Conservation (phyloP, 2,888 invertebrate species). For the Clanis bilineata region DNA sequence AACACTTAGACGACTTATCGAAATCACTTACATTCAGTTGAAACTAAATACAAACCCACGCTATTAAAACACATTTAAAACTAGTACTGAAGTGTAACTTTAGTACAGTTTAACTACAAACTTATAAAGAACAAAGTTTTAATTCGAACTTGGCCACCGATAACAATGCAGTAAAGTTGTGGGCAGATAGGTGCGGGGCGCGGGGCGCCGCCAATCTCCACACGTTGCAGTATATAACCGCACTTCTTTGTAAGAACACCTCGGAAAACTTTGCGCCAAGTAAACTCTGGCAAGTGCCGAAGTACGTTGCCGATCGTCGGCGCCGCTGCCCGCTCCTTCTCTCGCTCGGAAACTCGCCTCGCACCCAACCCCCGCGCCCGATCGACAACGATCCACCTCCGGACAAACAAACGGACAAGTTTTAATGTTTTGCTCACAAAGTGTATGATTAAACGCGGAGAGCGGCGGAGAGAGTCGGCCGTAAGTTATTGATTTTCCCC, state of each 20-base stretch:
- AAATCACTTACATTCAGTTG: neutral
- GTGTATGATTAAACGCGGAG: constrained; percentile 83
- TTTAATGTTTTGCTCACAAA: constrained; percentile 83
- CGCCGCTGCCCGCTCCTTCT: constrained; percentile 50
- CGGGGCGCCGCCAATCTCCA: constrained; percentile 67
- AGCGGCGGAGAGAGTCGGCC: constrained; percentile 81
- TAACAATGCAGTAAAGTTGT: constrained; percentile 73
- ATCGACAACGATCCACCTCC: constrained; percentile 64
- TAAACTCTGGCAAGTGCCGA: constrained; percentile 66
- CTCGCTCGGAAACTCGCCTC: constrained; percentile 44
- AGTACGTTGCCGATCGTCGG: constrained; percentile 48
- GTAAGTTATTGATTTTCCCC: constrained; percentile 83
- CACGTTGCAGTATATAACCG: constrained; percentile 73
- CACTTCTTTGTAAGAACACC: constrained; percentile 79
- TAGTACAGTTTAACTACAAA: constrained; percentile 47
- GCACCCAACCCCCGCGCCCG: constrained; percentile 47
- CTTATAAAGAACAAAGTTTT: constrained; percentile 67
- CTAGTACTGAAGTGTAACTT: constrained; percentile 41
- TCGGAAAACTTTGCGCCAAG: constrained; percentile 78
- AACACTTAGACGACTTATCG: neutral
- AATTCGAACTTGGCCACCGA: constrained; percentile 67
- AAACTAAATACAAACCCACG: constrained; percentile 1
- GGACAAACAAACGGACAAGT: constrained; percentile 81
- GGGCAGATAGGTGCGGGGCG: constrained; percentile 53
- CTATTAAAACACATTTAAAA: constrained; percentile 41